Base-by-base conservation (phyloP, 2,888 invertebrate genomes). In the Cotesia congregata region DNA sequence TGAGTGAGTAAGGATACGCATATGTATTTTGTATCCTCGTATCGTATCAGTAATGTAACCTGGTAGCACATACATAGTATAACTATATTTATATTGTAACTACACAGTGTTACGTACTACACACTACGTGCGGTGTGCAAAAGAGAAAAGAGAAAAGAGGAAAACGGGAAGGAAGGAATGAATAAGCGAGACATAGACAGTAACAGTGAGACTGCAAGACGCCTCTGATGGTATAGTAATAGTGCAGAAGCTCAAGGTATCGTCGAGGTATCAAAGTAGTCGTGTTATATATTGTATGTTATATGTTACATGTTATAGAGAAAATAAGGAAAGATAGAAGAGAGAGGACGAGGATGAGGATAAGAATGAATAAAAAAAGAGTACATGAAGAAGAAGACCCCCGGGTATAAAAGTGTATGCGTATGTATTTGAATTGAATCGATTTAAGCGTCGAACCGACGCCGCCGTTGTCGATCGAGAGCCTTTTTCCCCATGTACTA, bases 341-440 rank as follows among this genome's bases (percentile, higher is more conserved):
- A 38, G 67, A 39, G 17, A n/a, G 12, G 50, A 50, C 7, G 50
- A 17, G 17, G 17, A 17, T 20, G 30, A 30, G 30, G 30, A 30
- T 30, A 12, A 9, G 15, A 9, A 59, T 9, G 9, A 73, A 12
- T 12, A 50, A 50, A 12, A 50, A 50, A 50, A 50, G 50, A 50
- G 30, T 30, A 50, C 50, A 50, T 12, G 50, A 50, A 50, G 50
- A 50, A 50, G 50, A 50, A 50, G 50, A 50, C 50, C 50, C 50
- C 39, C 65, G 74, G 62, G 39, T 64, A 50, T 69, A 75, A 68
- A 62, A 61, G 73, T 70, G 65, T 71, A 64, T 38, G 65, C 68
- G 61, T 64, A 72, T 77, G 72, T 75, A 78, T 78, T 78, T 77
- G 77, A 80, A 80, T 77, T 77, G 77, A 80, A 80, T 80, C 77